These are phyloP conservation scores for Microcebus jonahi DNA, from an alignment of 2,113 vertebrate genomes.

Conservation along the genomic window DNA sequence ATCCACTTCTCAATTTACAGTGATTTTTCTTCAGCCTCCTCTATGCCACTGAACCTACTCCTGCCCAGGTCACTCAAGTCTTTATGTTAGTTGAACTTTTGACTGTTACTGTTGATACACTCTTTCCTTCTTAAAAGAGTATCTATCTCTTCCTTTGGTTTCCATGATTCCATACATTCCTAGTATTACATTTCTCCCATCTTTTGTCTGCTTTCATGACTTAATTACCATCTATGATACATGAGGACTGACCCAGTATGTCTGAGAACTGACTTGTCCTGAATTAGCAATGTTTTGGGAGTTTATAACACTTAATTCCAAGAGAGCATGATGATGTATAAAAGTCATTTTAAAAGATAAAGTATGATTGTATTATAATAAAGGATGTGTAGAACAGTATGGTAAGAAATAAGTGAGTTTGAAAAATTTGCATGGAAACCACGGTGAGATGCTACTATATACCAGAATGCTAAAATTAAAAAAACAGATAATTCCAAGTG, in stretches of 20 bases:
- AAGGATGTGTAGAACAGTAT: not conserved
- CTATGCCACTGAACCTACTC: not conserved
- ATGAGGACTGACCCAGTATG: not conserved
- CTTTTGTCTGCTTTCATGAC: not conserved
- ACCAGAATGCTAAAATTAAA: not conserved
- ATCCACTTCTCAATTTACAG: not conserved
- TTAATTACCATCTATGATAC: not conserved
- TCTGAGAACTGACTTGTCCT: not conserved
- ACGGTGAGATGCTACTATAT: not conserved
- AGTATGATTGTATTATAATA: not conserved
- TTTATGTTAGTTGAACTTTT: not conserved
- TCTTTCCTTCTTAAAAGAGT: not conserved
- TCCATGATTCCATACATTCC: not conserved
- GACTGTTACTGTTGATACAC: not conserved
- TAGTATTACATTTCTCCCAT: not conserved
- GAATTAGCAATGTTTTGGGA: not conserved
- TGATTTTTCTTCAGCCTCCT: not conserved
- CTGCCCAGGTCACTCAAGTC: not conserved
- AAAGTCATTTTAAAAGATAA: not conserved
- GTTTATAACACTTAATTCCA: constrained; percentile 13
- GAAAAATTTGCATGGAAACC: not conserved
- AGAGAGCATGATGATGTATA: not conserved
- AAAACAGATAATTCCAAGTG: not conserved
- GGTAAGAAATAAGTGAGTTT: not conserved
- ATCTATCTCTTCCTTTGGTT: not conserved